Evolutionary conservation across 1,140 invertebrate genomes (phyloP), one percentile per base, ranked within the genome.

Genomic region (Panulirus ornatus): DNA sequence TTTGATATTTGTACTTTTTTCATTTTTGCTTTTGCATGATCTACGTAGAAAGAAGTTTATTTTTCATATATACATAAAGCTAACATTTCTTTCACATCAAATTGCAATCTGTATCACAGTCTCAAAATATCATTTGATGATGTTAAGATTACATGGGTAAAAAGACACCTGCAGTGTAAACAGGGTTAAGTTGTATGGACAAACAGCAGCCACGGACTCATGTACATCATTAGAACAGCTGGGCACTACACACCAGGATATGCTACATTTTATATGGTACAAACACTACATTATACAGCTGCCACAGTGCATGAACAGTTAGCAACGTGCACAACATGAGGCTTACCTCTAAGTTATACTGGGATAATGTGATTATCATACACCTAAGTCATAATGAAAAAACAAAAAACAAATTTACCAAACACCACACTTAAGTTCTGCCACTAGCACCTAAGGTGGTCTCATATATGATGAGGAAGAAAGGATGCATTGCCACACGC

Each of bases 311-410:
- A 66, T 30, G 8, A 3, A 66, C 58, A 66, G 8, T 66, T n/a
- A 66, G 3, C 58, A 66, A 27, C n/a, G n/a, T 27, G n/a, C 58
- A 30, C 58, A 6, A 47, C 5, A 27, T 27, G 30, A 66, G 58
- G n/a, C 58, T 66, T 66, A 66, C 58, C 58, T 66, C 58, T 66
- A 66, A 30, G n/a, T 66, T 30, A 66, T 30, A 30, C 3, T 66
- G n/a, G 30, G n/a, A 22, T 27, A 66, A 66, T 30, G 30, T 30
- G 6, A 30, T 66, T 30, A 66, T 66, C 58, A 66, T 66, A 66
- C 58, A 66, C 58, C n/a, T 27, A 27, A 11, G 6, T 58, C n/a
- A 58, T 16, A 58, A 3, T 22, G 11, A 58, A 19, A 58, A 19
- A 58, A 58, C 14, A 58, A 19, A 58, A 58, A 58, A 22, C 14